Base-by-base conservation (phyloP, 2,113 vertebrate species). In the Myotis brandtii region DNA sequence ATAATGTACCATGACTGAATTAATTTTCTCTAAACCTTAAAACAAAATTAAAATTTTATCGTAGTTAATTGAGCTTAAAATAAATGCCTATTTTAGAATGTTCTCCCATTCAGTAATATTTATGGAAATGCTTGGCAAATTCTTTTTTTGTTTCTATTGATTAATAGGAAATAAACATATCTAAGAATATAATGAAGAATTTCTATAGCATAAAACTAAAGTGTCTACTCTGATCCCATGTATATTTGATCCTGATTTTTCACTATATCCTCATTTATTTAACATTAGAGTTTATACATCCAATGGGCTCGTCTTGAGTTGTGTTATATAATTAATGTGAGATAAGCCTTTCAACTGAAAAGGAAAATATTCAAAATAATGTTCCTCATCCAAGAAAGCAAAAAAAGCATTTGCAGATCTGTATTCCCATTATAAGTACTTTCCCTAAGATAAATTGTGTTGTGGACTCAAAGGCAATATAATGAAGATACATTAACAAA, bases 21-120 rank as follows among this genome's bases (percentile, higher is more conserved):
- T 92, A 95, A 96, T 96, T 95, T 86, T 72, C 95, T 94, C 66
- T 95, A 93, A 95, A 70, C 91, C 72, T 95, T 96, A 95, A 95
- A 86, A 81, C 91, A 97, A 94, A 97, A 95, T 96, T 95, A 80
- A 92, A 88, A 62, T 84, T 92, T 94, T 93, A 86, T 43, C 4
- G 3, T 96, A 89, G 77, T 79, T 96, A 96, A 97, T 95, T 96
- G 82, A 96, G 85, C 88, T 95, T 84, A 94, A 85, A 81, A 88
- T 95, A 86, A 93, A 86, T 93, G 32, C 84, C 75, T 96, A 0
- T 72, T 94, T 93, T 91, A 81, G 66, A 89, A 89, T 59, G 59
- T 89, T 62, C 59, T 75, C 82, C 46, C 14, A 94, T 92, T 93
- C 66, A 80, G 79, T 94, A 94, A 70, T 84, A 91, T 89, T 96